These are phyloP conservation scores for Zosterops lateralis DNA, from an alignment of 2,113 vertebrate species.

Conservation along the genomic window DNA sequence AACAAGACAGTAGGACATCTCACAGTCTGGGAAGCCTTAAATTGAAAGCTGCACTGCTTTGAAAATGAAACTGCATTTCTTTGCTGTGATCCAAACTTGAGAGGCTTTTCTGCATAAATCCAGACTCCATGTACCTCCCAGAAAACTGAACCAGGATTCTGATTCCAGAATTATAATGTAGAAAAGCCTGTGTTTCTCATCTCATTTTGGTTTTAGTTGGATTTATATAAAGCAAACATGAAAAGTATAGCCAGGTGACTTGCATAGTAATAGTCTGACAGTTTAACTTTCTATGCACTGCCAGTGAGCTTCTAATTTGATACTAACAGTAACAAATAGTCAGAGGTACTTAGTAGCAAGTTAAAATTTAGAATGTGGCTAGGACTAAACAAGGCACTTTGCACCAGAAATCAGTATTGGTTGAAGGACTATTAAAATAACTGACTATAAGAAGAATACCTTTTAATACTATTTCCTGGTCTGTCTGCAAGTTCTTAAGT, in stretches of 20 bases:
- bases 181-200: not conserved
- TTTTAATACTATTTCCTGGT: not conserved
- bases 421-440: not conserved
- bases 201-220: not conserved
- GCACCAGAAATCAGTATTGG: not conserved
- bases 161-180: not conserved
- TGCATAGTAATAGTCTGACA: not conserved
- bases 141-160: not conserved
- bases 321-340: not conserved
- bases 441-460: not conserved
- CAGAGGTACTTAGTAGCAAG: not conserved
- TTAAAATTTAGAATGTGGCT: not conserved
- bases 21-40: not conserved
- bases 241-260: not conserved
- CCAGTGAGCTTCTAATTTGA: not conserved
- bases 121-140: not conserved
- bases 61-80: not conserved
- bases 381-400: not conserved
- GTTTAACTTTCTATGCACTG: not conserved
- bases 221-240: not conserved
- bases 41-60: not conserved
- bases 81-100: not conserved
- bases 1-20: constrained; percentile 1
- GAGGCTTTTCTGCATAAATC: not conserved
- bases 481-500: not conserved